phyloP scores from a whole-genome alignment of 2,113 vertebrate genomes.

The Nycticebus coucang region DNA sequence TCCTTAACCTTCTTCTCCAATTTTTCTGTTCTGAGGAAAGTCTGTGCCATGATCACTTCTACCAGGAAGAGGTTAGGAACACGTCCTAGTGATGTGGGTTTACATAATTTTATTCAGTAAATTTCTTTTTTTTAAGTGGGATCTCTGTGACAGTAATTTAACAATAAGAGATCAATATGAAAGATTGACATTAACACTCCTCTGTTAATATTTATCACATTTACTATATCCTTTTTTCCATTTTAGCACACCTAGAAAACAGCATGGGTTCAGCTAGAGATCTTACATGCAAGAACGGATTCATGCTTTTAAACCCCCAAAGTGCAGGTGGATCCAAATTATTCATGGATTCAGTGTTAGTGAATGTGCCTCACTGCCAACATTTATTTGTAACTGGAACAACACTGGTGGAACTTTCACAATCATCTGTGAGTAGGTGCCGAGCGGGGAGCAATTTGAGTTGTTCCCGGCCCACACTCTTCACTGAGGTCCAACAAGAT shows the following conservation, averaged over 20 bases:
- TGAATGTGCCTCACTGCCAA: background rate
- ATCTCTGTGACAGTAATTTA: background rate
- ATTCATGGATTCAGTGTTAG: background rate
- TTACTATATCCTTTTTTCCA: background rate
- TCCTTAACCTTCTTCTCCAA: too few relatives aligned
- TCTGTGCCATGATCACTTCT: background rate
- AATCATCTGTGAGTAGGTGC: background rate
- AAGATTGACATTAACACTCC: background rate
- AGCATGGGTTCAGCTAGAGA: background rate
- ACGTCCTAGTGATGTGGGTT: rapidly evolving
- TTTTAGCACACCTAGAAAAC: background rate
- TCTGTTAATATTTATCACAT: background rate
- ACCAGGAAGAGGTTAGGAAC: background rate
- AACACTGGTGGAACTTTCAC: background rate
- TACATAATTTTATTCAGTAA: background rate
- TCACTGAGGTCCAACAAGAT: rapidly evolving
- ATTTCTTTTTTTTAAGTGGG: background rate
- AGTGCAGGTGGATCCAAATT: background rate
- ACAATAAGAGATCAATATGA: background rate
- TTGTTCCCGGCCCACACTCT: rapidly evolving
- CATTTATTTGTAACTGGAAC: background rate
- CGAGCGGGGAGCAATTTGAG: background rate
- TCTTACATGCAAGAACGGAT: background rate
- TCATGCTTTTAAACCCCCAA: background rate
- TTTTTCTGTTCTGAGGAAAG: background rate